A percentile compares a stretch with the other conserved stretches of the same genome.
These are phyloP conservation scores for Pteria penguin DNA, from an alignment of 2,888 invertebrate genomes.

Conservation along the genomic window DNA sequence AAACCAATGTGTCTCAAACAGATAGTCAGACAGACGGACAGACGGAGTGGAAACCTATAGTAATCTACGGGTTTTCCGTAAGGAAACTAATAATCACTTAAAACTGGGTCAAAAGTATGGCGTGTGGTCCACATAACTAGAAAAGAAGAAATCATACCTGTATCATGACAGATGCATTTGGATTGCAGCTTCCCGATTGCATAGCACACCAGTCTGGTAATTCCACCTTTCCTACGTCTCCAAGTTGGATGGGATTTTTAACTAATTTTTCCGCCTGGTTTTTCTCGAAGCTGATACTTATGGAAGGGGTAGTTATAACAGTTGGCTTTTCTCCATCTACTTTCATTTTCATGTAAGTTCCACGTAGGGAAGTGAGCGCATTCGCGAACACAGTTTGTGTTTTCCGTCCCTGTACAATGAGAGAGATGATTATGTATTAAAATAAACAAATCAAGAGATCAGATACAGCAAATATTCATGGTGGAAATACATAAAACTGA, in stretches of 20 bases:
- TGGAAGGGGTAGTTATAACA: slow-evolving; percentile 32
- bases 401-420: neutral
- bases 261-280: slow-evolving; percentile 34
- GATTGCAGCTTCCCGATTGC: slow-evolving; percentile 40
- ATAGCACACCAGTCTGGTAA: slow-evolving; percentile 57
- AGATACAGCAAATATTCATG: too few relatives aligned
- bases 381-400: neutral
- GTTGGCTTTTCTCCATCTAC: slow-evolving; percentile 49
- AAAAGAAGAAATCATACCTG: too few relatives aligned
- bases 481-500: too few relatives aligned
- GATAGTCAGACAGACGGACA: too few relatives aligned
- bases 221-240: slow-evolving; percentile 37
- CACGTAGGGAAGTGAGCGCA: slow-evolving; percentile 3
- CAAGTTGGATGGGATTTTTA: slow-evolving; percentile 35
- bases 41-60: too few relatives aligned
- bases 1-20: too few relatives aligned
- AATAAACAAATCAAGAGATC: too few relatives aligned
- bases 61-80: too few relatives aligned
- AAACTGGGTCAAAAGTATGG: too few relatives aligned
- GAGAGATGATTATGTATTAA: too few relatives aligned
- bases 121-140: too few relatives aligned
- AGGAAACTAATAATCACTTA: too few relatives aligned
- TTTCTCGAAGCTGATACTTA: slow-evolving; percentile 38
- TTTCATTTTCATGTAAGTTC: slow-evolving; percentile 21
- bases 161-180: slow-evolving; percentile 37